Base-by-base conservation (phyloP, 2,888 invertebrate genomes). In the Sarcophaga carnaria region DNA sequence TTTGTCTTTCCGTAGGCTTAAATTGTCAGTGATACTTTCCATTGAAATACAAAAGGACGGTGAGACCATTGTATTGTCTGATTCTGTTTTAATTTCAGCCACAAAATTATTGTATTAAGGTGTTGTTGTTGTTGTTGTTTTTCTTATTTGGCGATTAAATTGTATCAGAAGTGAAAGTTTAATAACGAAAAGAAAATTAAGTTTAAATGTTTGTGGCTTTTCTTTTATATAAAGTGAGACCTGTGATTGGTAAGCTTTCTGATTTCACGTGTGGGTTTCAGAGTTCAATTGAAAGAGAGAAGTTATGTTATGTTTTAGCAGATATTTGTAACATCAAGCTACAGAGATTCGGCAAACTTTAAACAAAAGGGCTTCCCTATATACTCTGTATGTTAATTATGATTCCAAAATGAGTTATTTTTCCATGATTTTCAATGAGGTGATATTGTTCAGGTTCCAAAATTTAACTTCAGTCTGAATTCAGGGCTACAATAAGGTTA, bases 91-190 rank as follows among this genome's bases (percentile, higher is more conserved):
- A 12, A 60, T 70, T 64, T 76, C 14, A 72, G 60, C 49, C 77
- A 62, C 59, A 72, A 60, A 22, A 72, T 54, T 54, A 17, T 54
- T 11, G 12, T 71, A 62, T 37, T 60, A 71, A 77, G 63, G 20
- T 72, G 54, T 49, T 27, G 47, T 70, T 71, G n/a, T 47, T 66
- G n/a, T 10, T 37, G n/a, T 80, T 72, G n/a, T 25, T 71, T 64
- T 49, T 10, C 10, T 37, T 37, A 37, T 37, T 37, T 37, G 37
- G 37, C 8, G 37, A 37, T 37, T 37, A 37, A 37, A 37, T 10
- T 37, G 37, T 37, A 37, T 37, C 12, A 75, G 81, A 86, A 83
- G 76, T 77, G 59, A 86, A 83, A 80, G 82, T 80, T 80, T 59
- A 20, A 63, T 80, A 80, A 63, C 49, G 49, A 14, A 22, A 1